These are phyloP conservation scores for Siderastrea radians DNA, from an alignment of 92 coral and sea anemone genomes.

Conservation along the genomic window DNA sequence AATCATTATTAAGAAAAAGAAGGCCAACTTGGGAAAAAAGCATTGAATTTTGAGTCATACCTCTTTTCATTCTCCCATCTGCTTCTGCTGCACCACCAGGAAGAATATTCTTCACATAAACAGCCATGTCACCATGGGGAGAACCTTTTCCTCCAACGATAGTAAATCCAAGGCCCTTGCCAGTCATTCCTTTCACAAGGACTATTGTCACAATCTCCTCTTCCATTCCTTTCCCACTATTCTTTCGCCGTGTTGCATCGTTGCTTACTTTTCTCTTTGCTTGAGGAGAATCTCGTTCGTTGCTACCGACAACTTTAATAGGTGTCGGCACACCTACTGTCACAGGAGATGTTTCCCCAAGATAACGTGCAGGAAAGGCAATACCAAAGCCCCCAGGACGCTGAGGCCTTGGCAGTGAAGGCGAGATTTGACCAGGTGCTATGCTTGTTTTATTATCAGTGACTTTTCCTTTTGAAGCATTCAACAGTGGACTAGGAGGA, in stretches of 20 bases:
- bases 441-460: slow-evolving; percentile 15
- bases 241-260: slow-evolving; percentile 8
- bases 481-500: slow-evolving; percentile 1
- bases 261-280: slow-evolving; percentile 52
- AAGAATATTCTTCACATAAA: slow-evolving; percentile 85
- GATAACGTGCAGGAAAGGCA: slow-evolving; percentile 70
- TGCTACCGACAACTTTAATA: slow-evolving; percentile 67
- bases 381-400: slow-evolving; percentile 70
- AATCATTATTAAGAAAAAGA: too few species aligned
- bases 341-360: slow-evolving; percentile 63
- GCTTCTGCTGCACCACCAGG: slow-evolving; percentile 96
- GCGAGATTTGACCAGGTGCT: slow-evolving; percentile 40
- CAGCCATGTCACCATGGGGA: slow-evolving; percentile 91
- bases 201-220: slow-evolving; percentile 82
- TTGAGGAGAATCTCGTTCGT: slow-evolving; percentile 83
- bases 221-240: slow-evolving; percentile 28
- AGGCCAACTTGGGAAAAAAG: too few species aligned
- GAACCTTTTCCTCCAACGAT: slow-evolving; percentile 97
- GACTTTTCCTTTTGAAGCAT: slow-evolving; percentile 25
- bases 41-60: slow-evolving; percentile 36
- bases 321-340: slow-evolving; percentile 83
- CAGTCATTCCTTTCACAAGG: slow-evolving; percentile 90
- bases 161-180: slow-evolving; percentile 96
- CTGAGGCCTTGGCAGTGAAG: slow-evolving; percentile 60
- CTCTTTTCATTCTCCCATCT: slow-evolving; percentile 91